Conservation (phyloP, 2,888 invertebrate species). For the Acanthoscelides obtectus region DNA sequence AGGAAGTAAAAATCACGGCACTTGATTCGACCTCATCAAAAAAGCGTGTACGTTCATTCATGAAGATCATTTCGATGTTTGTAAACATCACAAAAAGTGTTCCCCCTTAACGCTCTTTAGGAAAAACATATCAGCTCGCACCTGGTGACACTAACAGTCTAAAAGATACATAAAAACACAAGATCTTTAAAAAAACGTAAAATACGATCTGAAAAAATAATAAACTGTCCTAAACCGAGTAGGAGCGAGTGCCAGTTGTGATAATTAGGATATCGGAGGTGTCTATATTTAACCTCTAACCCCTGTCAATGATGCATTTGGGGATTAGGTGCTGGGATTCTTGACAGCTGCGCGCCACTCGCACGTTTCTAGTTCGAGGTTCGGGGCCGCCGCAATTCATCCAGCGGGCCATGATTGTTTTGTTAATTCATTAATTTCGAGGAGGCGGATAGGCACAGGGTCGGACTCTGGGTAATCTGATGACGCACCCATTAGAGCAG, state of each 20-base stretch:
- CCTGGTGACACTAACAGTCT: neutral
- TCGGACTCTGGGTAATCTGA: neutral
- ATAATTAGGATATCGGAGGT: neutral
- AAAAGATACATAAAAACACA: neutral
- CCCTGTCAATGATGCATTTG: slow-evolving; percentile 38
- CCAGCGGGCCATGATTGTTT: slow-evolving; percentile 36
- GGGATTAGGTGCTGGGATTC: slow-evolving; percentile 30
- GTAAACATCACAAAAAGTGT: neutral
- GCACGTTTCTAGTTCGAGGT: slow-evolving; percentile 37
- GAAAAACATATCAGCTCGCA: neutral
- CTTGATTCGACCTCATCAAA: neutral
- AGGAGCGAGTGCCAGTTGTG: neutral
- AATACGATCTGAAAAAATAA: neutral
- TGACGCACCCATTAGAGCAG: no score
- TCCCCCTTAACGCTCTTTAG: neutral
- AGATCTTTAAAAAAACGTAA: neutral
- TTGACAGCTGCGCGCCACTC: slow-evolving; percentile 39
- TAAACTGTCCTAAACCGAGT: neutral
- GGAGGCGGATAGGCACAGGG: neutral
- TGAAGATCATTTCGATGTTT: neutral
- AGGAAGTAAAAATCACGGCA: no score
- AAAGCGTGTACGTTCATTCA: neutral
- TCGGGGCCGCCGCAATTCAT: slow-evolving; percentile 2
- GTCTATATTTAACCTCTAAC: slow-evolving; percentile 46
- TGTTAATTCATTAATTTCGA: slow-evolving; percentile 41